Conservation (phyloP, 2,797 vertebrate species). For the Hipposideros larvatus region DNA sequence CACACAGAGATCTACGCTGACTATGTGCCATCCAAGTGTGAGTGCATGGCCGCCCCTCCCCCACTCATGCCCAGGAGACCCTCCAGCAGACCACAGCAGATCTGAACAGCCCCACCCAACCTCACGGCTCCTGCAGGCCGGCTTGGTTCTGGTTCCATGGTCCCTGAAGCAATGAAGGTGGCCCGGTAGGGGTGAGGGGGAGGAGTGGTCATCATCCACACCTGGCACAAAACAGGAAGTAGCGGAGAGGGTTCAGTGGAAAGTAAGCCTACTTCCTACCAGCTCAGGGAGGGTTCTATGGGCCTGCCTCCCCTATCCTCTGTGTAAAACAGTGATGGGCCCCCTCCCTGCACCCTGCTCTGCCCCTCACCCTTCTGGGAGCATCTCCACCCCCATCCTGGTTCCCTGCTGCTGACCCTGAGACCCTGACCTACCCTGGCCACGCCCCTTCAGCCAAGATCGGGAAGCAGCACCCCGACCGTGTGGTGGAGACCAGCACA, state of each 20-base stretch:
- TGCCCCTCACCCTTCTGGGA: not conserved
- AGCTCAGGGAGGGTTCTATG: not conserved
- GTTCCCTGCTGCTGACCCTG: not conserved
- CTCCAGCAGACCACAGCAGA: not conserved
- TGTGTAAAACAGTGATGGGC: not conserved
- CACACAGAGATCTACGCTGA: conserved; percentile 98
- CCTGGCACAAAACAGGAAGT: not conserved
- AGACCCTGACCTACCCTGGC: not conserved
- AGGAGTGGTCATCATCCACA: not conserved
- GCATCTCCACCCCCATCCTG: too few relatives aligned
- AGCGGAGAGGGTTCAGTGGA: not conserved
- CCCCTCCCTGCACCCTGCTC: too few relatives aligned
- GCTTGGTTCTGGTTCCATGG: not conserved
- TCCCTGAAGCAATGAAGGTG: not conserved
- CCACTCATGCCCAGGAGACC: not conserved
- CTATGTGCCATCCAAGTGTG: conserved; percentile 98
- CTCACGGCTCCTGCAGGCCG: not conserved
- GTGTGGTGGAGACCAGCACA: conserved; percentile 98
- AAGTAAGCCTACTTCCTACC: not conserved
- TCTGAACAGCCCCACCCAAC: too few relatives aligned
- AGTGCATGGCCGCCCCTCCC: conserved; percentile 64
- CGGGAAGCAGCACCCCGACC: conserved; percentile 97
- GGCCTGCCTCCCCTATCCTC: not conserved
- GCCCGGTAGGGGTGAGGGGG: not conserved
- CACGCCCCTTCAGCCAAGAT: conserved; percentile 91